Evolutionary conservation across 2,113 vertebrate genomes (phyloP).

Genomic region (Holacanthus passer): DNA sequence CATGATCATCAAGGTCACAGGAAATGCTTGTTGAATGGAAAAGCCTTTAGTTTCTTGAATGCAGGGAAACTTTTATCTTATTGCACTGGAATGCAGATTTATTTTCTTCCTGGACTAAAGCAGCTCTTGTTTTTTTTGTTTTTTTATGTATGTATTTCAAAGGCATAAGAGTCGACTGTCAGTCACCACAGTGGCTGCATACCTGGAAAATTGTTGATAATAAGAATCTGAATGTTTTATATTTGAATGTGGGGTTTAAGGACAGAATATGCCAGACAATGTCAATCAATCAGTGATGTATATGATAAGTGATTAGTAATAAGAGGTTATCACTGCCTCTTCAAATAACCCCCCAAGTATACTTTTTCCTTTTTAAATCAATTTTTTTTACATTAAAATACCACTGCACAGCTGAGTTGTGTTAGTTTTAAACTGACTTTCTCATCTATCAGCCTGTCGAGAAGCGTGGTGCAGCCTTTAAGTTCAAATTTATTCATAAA

Average conservation of each 20-base stretch:
- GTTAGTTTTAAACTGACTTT: neutral
- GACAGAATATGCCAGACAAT: neutral
- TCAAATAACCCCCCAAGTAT: neutral
- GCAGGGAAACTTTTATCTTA: slow-evolving; percentile 16
- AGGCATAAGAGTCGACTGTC: neutral
- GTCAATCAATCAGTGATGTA: neutral
- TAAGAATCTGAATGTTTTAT: neutral
- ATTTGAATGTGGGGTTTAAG: neutral
- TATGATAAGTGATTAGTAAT: neutral
- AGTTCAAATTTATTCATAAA: slow-evolving; percentile 3
- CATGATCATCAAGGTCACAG: slow-evolving; percentile 46
- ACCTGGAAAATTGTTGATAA: neutral
- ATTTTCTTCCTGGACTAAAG: neutral
- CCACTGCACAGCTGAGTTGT: neutral
- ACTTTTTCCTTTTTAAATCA: neutral
- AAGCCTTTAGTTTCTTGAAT: neutral
- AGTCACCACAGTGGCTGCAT: neutral
- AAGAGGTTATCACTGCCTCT: neutral
- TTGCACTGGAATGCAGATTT: slow-evolving; percentile 13
- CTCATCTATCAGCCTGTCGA: neutral
- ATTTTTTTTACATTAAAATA: neutral
- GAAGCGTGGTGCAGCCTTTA: neutral
- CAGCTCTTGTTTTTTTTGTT: neutral
- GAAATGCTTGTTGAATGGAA: slow-evolving; percentile 11
- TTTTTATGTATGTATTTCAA: slow-evolving; percentile 1